Conservation (phyloP, 2,113 vertebrate species). For the Myanophis thanlyinensis region DNA sequence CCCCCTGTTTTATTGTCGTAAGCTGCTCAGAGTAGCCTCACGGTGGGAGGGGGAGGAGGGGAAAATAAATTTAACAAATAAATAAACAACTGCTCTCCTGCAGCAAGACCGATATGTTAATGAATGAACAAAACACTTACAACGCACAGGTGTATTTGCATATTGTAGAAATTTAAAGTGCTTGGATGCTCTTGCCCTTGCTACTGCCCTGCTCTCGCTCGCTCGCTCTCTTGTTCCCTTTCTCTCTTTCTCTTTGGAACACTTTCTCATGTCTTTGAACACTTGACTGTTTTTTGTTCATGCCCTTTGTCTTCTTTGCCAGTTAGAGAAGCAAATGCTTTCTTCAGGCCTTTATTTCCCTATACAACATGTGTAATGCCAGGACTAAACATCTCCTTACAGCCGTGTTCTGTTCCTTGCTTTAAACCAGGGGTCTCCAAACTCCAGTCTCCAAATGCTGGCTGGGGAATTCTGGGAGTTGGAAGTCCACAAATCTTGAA, state of each 20-base stretch:
- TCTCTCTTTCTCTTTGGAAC: neutral
- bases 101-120: neutral
- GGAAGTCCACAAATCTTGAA: no score
- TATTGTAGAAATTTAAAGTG: neutral
- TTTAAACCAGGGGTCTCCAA: neutral
- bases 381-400: neutral
- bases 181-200: neutral
- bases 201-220: rapidly evolving
- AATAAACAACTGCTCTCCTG: neutral
- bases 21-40: no score
- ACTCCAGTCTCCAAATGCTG: no score
- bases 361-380: neutral
- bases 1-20: no score
- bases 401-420: neutral
- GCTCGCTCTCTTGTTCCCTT: neutral
- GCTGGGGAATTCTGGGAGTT: no score
- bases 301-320: neutral
- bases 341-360: neutral
- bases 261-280: neutral
- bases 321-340: neutral
- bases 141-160: neutral
- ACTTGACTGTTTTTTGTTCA: neutral
- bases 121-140: neutral
- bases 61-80: no score
- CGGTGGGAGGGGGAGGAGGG: rapidly evolving